Conservation (phyloP, 2,888 invertebrate species). For the Amphiduros pacificus region DNA sequence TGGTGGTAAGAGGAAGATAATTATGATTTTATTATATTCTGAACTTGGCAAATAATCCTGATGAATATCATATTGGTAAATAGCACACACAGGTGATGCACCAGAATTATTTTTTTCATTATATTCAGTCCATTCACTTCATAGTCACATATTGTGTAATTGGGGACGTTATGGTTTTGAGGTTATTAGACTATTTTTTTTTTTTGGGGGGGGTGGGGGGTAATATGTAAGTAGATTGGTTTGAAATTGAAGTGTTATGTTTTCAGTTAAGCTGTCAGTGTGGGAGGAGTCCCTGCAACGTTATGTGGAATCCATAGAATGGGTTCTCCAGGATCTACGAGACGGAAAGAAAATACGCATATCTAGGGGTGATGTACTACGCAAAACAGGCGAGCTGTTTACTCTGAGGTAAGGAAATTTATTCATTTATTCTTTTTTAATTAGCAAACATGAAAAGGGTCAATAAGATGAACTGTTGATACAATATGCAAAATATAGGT, state of each 20-base stretch:
- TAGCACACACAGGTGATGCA: too few relatives aligned
- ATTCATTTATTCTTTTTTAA: background rate
- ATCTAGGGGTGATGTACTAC: conserved; percentile 72
- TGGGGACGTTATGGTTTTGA: too few relatives aligned
- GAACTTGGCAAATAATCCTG: too few relatives aligned
- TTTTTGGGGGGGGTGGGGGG: too few relatives aligned
- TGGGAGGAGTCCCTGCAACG: conserved; percentile 87
- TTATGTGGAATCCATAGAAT: conserved; percentile 81
- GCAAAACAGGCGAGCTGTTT: conserved; percentile 85
- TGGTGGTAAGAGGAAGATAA: conserved; percentile 62
- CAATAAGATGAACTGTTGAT: background rate
- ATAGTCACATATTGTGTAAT: too few relatives aligned
- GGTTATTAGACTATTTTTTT: too few relatives aligned
- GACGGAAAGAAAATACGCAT: conserved; percentile 71
- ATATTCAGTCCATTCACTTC: too few relatives aligned
- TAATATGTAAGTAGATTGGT: too few relatives aligned
- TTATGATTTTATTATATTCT: background rate
- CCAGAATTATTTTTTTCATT: too few relatives aligned
- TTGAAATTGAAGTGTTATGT: background rate
- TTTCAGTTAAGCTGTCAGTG: conserved; percentile 82
- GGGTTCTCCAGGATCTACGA: conserved; percentile 78
- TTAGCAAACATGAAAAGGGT: too few relatives aligned
- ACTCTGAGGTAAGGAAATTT: conserved; percentile 67
- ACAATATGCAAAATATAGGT: too few relatives aligned
- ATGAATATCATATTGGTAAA: too few relatives aligned